phyloP scores from a whole-genome alignment of 2,113 vertebrate genomes.

The Thinocorus orbignyianus region DNA sequence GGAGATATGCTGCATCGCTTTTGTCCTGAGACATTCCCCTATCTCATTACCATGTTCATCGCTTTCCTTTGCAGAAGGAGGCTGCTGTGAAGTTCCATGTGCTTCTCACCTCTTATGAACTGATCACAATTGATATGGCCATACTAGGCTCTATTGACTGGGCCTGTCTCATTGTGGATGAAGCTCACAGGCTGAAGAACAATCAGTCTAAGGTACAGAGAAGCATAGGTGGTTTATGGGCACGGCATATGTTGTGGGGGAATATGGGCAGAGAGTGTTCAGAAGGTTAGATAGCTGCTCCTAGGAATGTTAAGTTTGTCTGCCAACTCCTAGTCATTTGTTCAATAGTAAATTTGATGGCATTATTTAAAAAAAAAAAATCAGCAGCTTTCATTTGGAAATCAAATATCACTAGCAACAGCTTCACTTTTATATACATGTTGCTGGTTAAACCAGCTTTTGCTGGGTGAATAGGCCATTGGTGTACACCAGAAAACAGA shows the following conservation, averaged over 20 bases:
- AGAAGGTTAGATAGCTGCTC: background rate
- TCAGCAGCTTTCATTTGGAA: background rate
- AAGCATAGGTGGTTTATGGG: background rate
- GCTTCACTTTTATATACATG: background rate
- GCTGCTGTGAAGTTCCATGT: constrained; percentile 95
- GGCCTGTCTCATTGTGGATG: constrained; percentile 96
- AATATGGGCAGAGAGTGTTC: background rate
- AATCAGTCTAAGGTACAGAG: constrained; percentile 92
- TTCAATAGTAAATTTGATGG: background rate
- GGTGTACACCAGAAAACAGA: background rate
- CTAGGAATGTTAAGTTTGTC: background rate
- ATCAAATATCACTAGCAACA: background rate
- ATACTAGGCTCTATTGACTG: constrained; percentile 95
- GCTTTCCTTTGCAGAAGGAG: constrained; percentile 85
- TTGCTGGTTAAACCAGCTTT: background rate
- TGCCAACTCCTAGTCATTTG: background rate
- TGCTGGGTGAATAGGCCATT: background rate
- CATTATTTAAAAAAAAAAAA: background rate
- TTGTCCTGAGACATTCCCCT: background rate
- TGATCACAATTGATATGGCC: constrained; percentile 96
- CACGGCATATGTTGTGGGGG: background rate
- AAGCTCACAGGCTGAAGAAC: constrained; percentile 97
- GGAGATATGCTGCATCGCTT: background rate
- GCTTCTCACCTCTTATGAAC: constrained; percentile 92
- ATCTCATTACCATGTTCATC: background rate